A percentile compares a stretch with the other conserved stretches of the same genome.
Conservation (phyloP, 2,113 vertebrate genomes). For the Ptilorrhoa leucosticta region DNA sequence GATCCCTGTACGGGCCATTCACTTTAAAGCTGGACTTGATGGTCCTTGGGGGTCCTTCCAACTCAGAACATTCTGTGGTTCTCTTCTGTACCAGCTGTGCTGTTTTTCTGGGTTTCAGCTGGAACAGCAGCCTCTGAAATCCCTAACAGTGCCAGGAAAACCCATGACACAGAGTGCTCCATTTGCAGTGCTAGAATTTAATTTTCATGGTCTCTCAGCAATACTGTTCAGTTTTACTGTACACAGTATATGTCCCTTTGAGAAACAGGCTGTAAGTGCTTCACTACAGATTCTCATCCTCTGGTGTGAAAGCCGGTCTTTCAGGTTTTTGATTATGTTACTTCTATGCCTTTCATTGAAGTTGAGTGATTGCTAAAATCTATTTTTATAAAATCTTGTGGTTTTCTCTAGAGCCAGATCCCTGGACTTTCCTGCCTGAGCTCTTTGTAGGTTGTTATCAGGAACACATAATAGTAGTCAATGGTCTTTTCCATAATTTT, state of each 20-base stretch:
- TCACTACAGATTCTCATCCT: background rate
- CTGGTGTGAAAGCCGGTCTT: background rate
- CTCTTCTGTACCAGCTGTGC: background rate
- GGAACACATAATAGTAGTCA: background rate
- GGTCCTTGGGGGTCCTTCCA: background rate
- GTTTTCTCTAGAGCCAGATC: background rate
- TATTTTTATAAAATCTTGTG: background rate
- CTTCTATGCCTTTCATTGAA: background rate
- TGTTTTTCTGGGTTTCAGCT: background rate
- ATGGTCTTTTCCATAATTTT: background rate
- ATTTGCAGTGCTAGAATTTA: background rate
- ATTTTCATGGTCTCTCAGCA: background rate
- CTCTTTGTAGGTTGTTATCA: background rate
- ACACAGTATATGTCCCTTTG: background rate
- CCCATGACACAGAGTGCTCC: background rate
- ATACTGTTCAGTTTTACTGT: background rate
- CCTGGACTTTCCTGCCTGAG: background rate
- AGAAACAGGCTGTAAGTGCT: background rate
- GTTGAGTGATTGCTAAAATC: background rate
- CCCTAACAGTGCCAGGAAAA: background rate
- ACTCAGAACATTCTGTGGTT: background rate
- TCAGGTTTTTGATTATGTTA: background rate
- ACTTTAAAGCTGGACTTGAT: background rate
- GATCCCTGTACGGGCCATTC: background rate
- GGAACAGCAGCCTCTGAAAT: background rate